phyloP scores from a whole-genome alignment of 2,113 vertebrate genomes.

The Vidua chalybeata region DNA sequence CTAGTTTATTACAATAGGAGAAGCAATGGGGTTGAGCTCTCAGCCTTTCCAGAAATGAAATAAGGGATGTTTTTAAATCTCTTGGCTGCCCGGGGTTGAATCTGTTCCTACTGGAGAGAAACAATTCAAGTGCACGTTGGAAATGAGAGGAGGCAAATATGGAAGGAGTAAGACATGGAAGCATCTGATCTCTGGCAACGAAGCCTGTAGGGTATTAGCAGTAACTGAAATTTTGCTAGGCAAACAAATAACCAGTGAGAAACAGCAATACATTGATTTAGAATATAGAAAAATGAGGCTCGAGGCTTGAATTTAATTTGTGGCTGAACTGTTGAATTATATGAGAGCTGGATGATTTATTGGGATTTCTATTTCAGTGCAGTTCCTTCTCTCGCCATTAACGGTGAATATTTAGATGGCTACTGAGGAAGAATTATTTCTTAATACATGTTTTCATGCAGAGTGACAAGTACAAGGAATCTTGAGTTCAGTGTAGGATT shows the following conservation, averaged over 20 bases:
- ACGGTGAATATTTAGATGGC: neutral
- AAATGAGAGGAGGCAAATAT: neutral
- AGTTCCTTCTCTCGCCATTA: neutral
- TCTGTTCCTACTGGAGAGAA: neutral
- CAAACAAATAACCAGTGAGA: neutral
- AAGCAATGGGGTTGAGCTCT: neutral
- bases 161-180: neutral
- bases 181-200: neutral
- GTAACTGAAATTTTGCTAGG: neutral
- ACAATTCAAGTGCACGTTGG: neutral
- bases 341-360: neutral
- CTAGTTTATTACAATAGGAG: neutral
- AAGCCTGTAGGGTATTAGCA: accelerated
- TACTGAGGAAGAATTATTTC: neutral
- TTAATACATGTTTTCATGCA: neutral
- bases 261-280: neutral
- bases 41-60: neutral
- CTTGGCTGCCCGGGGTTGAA: neutral
- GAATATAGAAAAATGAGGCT: neutral
- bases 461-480: neutral
- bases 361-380: neutral
- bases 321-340: neutral
- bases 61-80: neutral
- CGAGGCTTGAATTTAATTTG: neutral
- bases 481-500: neutral